Evolutionary conservation across 2,888 invertebrate species (phyloP).

Genomic region (Steinernema scapterisci): DNA sequence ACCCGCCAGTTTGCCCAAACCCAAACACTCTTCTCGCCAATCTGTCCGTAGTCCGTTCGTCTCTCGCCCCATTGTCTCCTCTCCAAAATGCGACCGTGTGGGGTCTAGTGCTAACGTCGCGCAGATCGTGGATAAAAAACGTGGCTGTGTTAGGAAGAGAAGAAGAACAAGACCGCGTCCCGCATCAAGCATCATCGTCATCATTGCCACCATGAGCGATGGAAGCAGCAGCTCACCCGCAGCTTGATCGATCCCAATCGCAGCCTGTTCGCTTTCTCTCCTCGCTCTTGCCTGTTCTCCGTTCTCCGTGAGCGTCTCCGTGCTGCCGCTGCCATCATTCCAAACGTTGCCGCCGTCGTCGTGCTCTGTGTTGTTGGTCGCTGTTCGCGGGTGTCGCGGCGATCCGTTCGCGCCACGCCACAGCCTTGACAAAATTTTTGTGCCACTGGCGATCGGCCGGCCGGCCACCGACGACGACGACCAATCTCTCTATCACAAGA

Average conservation of each 20-base stretch:
- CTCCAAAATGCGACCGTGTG: background rate
- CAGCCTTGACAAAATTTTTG: conserved; percentile 4
- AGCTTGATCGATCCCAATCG: conserved; percentile 32
- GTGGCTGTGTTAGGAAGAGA: conserved; percentile 2
- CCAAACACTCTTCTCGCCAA: no score
- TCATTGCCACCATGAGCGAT: background rate
- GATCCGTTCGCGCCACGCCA: no score
- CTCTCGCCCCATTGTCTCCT: background rate
- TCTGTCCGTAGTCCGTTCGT: background rate
- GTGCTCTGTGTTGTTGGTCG: no score
- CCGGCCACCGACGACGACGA: no score
- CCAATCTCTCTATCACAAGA: background rate
- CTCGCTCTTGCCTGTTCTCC: background rate
- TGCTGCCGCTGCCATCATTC: no score
- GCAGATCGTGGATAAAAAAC: conserved; percentile 15
- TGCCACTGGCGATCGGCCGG: background rate
- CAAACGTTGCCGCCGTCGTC: no score
- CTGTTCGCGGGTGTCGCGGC: no score
- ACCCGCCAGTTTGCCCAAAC: no score
- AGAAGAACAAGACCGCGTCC: background rate
- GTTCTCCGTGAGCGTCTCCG: background rate
- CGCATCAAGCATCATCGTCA: conserved; percentile 27
- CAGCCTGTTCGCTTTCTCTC: conserved; percentile 14
- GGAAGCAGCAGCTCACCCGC: background rate
- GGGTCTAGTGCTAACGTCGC: background rate